Base-by-base conservation (phyloP, 1,140 invertebrate genomes). In the Pseudomyrmex pallidus region DNA sequence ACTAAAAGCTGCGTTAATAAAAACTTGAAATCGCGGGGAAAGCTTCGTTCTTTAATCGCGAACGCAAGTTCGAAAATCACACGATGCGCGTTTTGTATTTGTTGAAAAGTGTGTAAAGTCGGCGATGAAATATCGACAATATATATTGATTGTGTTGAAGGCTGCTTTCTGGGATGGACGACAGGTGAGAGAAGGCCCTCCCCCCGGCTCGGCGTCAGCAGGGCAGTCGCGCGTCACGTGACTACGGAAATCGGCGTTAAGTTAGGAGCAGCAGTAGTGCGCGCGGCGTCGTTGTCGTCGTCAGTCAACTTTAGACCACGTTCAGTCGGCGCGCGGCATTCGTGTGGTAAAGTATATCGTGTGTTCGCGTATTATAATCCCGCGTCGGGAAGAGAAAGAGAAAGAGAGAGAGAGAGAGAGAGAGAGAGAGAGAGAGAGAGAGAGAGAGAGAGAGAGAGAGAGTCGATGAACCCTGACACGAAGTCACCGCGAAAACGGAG, bases 271-370 rank as follows among this genome's bases (percentile, higher is more conserved):
- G 76, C 52, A 35, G 35, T 35, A 35, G 64, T 63, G 10, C 22
- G n/a, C 9, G n/a, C 57, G 57, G 57, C 57, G 76, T 54, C 57
- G 56, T 35, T 7, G 35, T 35, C 64, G 56, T 54, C 61, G 77
- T 20, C 82, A 63, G 64, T 86, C 54, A 67, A 88, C 63, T 74
- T 87, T 89, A 91, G 91, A 91, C 86, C 83, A 61, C 86, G 90
- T 74, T 87, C 90, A 91, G 91, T 91, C 89, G 85, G 66, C 86
- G 90, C 91, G 90, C 90, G 91, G 82, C 90, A 83, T 86, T 83
- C 83, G 87, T 74, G 70, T 82, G 86, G 35, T 35, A 35, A 85
- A 80, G 83, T 74, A 83, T 82, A 84, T 82, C 90, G 87, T 59
- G 87, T 35, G 35, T 35, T 35, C 57, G 46, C 57, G 12, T 35